Base-by-base conservation (phyloP, 2,797 vertebrate species). In the Gymnoscopelus braueri region DNA sequence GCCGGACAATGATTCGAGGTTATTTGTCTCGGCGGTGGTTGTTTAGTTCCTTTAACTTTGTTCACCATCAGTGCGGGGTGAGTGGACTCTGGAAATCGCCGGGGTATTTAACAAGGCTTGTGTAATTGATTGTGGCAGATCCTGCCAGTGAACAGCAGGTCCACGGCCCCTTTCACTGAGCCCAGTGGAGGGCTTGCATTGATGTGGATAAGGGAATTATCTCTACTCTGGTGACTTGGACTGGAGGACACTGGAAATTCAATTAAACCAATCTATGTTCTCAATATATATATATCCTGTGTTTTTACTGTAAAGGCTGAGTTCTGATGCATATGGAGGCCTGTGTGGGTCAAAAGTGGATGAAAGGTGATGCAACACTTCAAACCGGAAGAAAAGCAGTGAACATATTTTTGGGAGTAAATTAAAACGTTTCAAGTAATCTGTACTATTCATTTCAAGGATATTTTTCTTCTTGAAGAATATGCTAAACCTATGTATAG, bases 121-220 rank as follows among this genome's bases (percentile, higher is more conserved):
- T 87, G 86, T 94, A 93, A 95, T 93, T 86, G 91, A 84, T 93
- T 93, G 88, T 92, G 93, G 89, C 93, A 93, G 91, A 85, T 94
- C 92, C 91, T 88, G 92, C 90, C 85, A 84, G 89, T 77, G 83
- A 89, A 91, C 91, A 91, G 90, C 89, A 90, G 90, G 91, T 85
- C 82, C 70, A 75, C 78, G 72, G 90, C 79, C 83, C 72, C 78
- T 65, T 84, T 87, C 83, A 78, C 82, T 86, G 85, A 79, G 86
- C 91, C 87, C 93, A 92, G 90, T 88, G 85, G 91, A 92, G 92
- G 85, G 83, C 83, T 87, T 59, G 78, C 89, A 91, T 82, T 90
- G 90, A 94, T 92, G 89, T 91, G 88, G 89, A 93, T 88, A 91
- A 89, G 89, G 75, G 75, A 90, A 93, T 93, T 92, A 90, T 85